Base-by-base conservation (phyloP, 1,140 invertebrate species). In the Mactra quadrangularis region DNA sequence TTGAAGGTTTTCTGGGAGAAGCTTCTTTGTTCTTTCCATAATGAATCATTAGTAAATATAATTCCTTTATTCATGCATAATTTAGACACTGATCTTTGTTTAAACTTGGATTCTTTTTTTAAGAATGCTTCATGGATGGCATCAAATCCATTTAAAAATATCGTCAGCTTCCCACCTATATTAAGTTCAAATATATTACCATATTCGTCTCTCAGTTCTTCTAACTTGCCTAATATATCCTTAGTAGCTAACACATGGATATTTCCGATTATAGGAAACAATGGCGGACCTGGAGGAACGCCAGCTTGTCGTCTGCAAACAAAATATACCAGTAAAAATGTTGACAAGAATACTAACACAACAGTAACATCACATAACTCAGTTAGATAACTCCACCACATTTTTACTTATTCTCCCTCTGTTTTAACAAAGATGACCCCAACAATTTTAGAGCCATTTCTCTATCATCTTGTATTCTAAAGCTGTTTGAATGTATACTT, bases 111-210 rank as follows among this genome's bases (percentile, higher is more conserved):
- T 19, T 62, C 78, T 31, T 87, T 74, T 45, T 87, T 82, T 3
- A 77, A 53, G 15, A 85, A 74, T 13, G 62, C 83, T n/a, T 83
- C 84, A 64, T 85, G 74, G 25, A 87, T 83, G 9, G 31, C 55
- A 19, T 85, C 77, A 57, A 77, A 87, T 45, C 75, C 78, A 68
- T 87, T 85, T 19, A 87, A 38, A 27, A 85, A 64, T 11, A 87
- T 57, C 1, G 57, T 57, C n/a, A 87, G 75, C 45, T 85, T 33
- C 0, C 33, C 13, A 19, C 75, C 84, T 29, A 83, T 47, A 64
- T 86, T 86, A n/a, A 87, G 22, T 22, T 71, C 78, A 59, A 85
- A 86, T 19, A 88, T 59, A 57, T 57, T 25, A 7, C 85, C 85
- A 52, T 83, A 76, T 45, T 74, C 15, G 11, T 52, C 19, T 29